Evolutionary conservation across 2,888 invertebrate species (phyloP).

Genomic region (Onchidella celtica): DNA sequence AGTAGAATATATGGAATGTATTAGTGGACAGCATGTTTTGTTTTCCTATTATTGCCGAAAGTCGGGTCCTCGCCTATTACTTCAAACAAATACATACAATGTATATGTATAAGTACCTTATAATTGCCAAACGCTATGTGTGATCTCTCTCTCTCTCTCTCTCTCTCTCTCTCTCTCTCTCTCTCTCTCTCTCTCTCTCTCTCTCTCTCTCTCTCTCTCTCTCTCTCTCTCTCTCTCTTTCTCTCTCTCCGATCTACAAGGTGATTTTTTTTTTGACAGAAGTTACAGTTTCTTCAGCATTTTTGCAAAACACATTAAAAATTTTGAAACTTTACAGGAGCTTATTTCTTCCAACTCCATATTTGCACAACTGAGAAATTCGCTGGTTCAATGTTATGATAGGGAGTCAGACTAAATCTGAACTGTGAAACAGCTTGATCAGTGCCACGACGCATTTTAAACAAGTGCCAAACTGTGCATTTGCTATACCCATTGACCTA

Average conservation of each 20-base stretch:
- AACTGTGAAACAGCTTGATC: too few species aligned
- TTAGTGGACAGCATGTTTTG: not conserved
- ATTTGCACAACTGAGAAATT: too few species aligned
- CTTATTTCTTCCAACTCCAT: too few species aligned
- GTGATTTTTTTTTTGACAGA: not conserved
- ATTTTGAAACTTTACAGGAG: too few species aligned
- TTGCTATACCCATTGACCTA: too few species aligned
- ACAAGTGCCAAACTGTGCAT: too few species aligned
- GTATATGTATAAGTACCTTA: too few species aligned
- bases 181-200: not conserved
- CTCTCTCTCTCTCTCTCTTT: not conserved
- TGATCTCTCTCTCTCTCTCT: not conserved
- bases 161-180: not conserved
- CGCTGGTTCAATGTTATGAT: too few species aligned
- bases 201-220: not conserved
- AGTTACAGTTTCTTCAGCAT: not conserved
- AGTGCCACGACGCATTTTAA: too few species aligned
- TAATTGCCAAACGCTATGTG: too few species aligned
- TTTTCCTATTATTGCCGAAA: not conserved
- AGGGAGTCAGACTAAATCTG: too few species aligned
- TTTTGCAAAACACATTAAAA: not conserved
- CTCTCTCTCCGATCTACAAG: not conserved
- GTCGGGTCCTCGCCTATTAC: not conserved
- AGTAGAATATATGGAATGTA: not conserved
- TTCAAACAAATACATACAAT: too few species aligned